Evolutionary conservation across 2,113 vertebrate genomes (phyloP).

Genomic region (Alexandromys fortis): DNA sequence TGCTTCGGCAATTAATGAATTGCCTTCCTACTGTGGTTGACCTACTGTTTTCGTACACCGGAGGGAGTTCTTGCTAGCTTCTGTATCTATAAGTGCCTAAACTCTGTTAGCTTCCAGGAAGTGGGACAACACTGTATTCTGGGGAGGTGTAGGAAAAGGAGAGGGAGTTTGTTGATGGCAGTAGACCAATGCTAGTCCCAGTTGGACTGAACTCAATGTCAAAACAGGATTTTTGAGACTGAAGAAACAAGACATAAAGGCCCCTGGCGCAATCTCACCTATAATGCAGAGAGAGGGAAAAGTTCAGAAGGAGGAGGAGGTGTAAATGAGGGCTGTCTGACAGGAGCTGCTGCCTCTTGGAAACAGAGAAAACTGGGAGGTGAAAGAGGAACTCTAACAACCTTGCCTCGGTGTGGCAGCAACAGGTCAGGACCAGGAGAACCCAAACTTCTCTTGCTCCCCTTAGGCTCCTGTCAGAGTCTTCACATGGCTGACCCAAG

Average conservation of each 20-base stretch:
- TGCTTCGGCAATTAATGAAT: background rate
- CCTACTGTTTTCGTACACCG: background rate
- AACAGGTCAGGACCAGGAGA: no score
- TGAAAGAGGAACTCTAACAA: background rate
- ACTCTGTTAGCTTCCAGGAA: background rate
- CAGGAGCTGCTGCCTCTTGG: background rate
- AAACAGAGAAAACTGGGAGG: background rate
- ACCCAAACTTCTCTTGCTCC: background rate
- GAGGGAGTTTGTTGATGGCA: rapidly evolving
- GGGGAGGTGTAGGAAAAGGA: background rate
- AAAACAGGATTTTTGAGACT: background rate
- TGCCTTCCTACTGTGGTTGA: background rate
- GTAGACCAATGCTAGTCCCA: background rate
- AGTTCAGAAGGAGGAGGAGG: background rate
- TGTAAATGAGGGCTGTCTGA: background rate
- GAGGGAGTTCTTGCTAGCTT: background rate
- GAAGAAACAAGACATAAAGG: background rate
- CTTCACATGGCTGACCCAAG: background rate
- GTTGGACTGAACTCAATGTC: background rate
- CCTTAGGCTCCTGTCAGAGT: background rate
- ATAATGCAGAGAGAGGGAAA: background rate
- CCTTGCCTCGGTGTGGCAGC: background rate
- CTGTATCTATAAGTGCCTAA: background rate
- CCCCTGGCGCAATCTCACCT: background rate
- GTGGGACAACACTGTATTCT: background rate